Evolutionary conservation across 1,140 invertebrate species (phyloP).

Genomic region (Philotrypesis tridentata): DNA sequence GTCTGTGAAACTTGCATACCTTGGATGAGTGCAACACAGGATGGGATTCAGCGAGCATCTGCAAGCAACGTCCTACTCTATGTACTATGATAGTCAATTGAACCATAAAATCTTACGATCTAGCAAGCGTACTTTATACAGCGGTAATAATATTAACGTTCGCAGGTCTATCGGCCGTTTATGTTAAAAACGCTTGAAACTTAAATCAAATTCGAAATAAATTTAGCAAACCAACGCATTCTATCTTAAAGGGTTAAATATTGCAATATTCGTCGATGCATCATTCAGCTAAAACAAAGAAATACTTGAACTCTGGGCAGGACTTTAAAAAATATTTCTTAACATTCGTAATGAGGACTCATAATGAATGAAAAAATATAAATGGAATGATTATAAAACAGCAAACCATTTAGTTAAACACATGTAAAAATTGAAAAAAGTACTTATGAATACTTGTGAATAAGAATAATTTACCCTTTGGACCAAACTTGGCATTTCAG

Average conservation of each 20-base stretch:
- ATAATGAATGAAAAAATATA: too few relatives aligned
- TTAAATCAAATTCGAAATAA: neutral
- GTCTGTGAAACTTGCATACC: constrained; percentile 66
- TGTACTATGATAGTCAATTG: constrained; percentile 62
- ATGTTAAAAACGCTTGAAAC: neutral
- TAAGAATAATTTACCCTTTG: constrained; percentile 84
- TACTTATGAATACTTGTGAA: neutral
- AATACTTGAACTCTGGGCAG: neutral
- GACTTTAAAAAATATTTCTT: too few relatives aligned
- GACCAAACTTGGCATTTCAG: constrained; percentile 94
- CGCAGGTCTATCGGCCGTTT: neutral
- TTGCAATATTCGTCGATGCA: too few relatives aligned
- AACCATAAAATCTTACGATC: neutral
- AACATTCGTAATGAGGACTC: neutral
- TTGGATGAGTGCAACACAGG: constrained; percentile 73
- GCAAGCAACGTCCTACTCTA: constrained; percentile 72
- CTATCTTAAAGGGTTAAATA: too few relatives aligned
- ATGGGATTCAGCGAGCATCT: constrained; percentile 73
- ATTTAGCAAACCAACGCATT: neutral
- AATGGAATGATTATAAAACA: too few relatives aligned
- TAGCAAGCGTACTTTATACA: neutral
- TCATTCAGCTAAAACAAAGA: neutral
- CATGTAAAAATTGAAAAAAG: neutral
- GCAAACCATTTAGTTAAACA: neutral
- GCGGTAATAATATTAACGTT: neutral